Evolutionary conservation across 2,113 vertebrate species (phyloP), one percentile per base, ranked within the genome.

Genomic region (Columba livia): DNA sequence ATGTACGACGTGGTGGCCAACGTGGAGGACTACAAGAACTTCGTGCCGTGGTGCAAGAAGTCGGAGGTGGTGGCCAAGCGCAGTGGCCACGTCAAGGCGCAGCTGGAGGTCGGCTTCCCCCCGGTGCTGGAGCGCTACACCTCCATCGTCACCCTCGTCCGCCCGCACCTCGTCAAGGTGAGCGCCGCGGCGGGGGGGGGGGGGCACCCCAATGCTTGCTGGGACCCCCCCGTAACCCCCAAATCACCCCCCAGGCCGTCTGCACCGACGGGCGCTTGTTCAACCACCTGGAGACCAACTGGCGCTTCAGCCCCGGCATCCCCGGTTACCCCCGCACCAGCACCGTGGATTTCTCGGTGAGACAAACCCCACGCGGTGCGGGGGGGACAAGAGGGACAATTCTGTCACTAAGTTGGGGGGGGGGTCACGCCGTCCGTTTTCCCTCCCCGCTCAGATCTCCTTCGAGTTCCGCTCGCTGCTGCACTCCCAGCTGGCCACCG

Each of bases 41-140:
- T 99, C 65, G 99, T 99, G 77, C 99, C 99, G 10, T 99, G 99
- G 99, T 99, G 99, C 96, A 99, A 99, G 97, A 99, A 98, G 94
- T 99, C 99, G 5, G 97, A 98, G 93, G 99, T 99, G 85, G 94
- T 99, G 38, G 98, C 98, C 95, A 99, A 96, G 78, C 98, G 99
- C 69, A 96, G 98, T 3, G 98, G 99, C 9, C 98, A 99, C 88
- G 69, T 98, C 74, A 99, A 98, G 95, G 99, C 99, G 2, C 99
- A 99, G 89, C 97, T 99, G 75, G 99, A 99, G 96, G 98, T 99
- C 56, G 99, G 99, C 29, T 99, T 99, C 94, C 98, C 99, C 1
- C 99, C 99, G 1, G 95, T 99, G 57, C 10, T 99, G 90, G 99
- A 99, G 95, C 97, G 98, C 42, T 99, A 99, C 96, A 99, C 99